phyloP scores from a whole-genome alignment of 2,888 invertebrate species.

The Rosalia funebris region DNA sequence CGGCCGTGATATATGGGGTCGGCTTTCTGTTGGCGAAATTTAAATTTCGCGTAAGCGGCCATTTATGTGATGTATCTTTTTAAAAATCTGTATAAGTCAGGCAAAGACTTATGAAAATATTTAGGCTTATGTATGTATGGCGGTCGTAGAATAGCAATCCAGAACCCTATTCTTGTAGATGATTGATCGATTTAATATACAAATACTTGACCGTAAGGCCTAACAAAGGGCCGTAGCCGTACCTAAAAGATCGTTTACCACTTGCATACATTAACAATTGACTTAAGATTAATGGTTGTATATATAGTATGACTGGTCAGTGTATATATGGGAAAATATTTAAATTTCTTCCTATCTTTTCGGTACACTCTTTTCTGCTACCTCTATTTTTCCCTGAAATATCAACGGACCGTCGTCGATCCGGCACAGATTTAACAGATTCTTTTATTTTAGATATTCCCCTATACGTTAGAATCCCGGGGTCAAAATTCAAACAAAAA shows the following conservation, averaged over 20 bases:
- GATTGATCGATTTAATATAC: constrained; percentile 66
- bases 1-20: no score
- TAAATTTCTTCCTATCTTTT: constrained; percentile 35
- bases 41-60: constrained; percentile 38
- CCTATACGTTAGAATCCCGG: no score
- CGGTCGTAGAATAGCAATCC: constrained; percentile 50
- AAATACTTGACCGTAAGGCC: constrained; percentile 66
- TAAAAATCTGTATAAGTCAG: constrained; percentile 43
- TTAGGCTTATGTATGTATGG: constrained; percentile 59
- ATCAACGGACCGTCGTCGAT: constrained; percentile 11
- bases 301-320: constrained; percentile 55
- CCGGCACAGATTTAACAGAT: constrained; percentile 1
- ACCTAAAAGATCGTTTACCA: constrained; percentile 65
- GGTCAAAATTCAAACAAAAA: no score
- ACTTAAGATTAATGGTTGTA: constrained; percentile 63
- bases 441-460: constrained; percentile 17
- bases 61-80: constrained; percentile 41
- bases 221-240: constrained; percentile 62
- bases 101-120: constrained; percentile 43
- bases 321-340: constrained; percentile 56
- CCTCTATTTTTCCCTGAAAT: constrained; percentile 15
- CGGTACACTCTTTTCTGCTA: constrained; percentile 33
- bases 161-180: constrained; percentile 61
- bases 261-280: constrained; percentile 64
- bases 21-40: neutral